phyloP scores from a whole-genome alignment of 2,797 vertebrate genomes.

The Loriculus beryllinus region DNA sequence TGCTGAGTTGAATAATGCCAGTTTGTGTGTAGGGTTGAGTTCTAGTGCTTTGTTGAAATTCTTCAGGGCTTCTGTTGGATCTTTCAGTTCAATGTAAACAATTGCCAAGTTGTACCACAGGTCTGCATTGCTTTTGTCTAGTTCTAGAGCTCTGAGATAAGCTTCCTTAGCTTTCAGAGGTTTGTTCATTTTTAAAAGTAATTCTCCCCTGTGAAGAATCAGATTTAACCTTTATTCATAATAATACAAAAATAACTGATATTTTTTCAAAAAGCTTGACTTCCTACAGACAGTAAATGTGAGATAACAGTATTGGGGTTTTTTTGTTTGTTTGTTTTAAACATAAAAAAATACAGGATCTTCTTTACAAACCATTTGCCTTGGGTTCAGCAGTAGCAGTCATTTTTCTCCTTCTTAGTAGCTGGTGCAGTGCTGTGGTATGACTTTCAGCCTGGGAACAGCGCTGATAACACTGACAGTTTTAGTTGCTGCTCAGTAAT shows the following conservation, averaged over 20 bases:
- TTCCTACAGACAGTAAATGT: neutral
- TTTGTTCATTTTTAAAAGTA: constrained; percentile 98
- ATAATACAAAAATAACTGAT: neutral
- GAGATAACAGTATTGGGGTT: neutral
- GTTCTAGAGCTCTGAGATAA: constrained; percentile 90
- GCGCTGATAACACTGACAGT: neutral
- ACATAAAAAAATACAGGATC: neutral
- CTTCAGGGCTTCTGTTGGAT: constrained; percentile 89
- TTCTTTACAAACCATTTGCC: neutral
- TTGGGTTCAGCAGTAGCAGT: neutral
- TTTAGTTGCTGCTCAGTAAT: too few relatives aligned
- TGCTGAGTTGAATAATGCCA: constrained; percentile 95
- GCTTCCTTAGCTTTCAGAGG: constrained; percentile 93
- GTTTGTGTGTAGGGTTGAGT: constrained; percentile 89
- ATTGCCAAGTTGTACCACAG: constrained; percentile 99
- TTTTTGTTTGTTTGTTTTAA: neutral
- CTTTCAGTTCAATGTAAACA: constrained; percentile 97
- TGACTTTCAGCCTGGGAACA: neutral
- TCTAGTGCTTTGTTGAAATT: constrained; percentile 94
- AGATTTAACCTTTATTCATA: neutral
- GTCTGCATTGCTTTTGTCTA: constrained; percentile 92
- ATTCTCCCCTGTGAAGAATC: constrained; percentile 85
- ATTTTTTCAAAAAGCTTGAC: neutral
- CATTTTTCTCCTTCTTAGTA: neutral
- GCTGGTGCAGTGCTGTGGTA: neutral